Conservation (phyloP, 1,140 invertebrate genomes). For the Epicauta chinensis region DNA sequence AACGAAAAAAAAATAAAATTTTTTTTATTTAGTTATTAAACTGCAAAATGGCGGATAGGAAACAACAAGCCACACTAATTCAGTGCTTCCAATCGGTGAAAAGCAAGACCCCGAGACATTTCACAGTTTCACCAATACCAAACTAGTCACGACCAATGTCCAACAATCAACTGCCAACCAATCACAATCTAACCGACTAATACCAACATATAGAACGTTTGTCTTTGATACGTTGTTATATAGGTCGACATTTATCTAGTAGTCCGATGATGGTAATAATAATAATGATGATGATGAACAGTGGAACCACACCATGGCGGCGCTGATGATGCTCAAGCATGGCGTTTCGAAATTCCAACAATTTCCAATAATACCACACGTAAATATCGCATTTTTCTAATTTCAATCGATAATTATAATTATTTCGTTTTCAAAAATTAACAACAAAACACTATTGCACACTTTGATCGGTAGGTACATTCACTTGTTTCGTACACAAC, state of each 20-base stretch:
- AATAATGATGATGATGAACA: too few relatives aligned
- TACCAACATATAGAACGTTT: background rate
- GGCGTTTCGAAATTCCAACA: constrained; percentile 41
- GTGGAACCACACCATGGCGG: too few relatives aligned
- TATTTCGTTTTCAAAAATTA: too few relatives aligned
- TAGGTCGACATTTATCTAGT: too few relatives aligned
- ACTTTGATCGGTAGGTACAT: too few relatives aligned
- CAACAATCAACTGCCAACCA: background rate
- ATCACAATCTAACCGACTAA: too few relatives aligned
- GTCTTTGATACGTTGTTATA: too few relatives aligned
- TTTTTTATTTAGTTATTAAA: constrained; percentile 42
- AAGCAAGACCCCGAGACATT: constrained; percentile 28
- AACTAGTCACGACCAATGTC: constrained; percentile 19
- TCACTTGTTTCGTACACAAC: background rate
- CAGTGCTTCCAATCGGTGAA: constrained; percentile 42
- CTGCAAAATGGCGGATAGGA: constrained; percentile 85
- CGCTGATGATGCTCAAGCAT: constrained; percentile 56
- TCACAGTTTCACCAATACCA: constrained; percentile 29
- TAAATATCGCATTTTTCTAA: constrained; percentile 30
- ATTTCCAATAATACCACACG: constrained; percentile 28
- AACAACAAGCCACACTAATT: constrained; percentile 69
- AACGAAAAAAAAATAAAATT: too few relatives aligned
- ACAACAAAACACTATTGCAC: too few relatives aligned
- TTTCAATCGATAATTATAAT: too few relatives aligned
- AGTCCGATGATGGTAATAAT: too few relatives aligned